These are phyloP conservation scores for Myotis pilosus DNA, from an alignment of 2,797 vertebrate species.

Conservation along the genomic window DNA sequence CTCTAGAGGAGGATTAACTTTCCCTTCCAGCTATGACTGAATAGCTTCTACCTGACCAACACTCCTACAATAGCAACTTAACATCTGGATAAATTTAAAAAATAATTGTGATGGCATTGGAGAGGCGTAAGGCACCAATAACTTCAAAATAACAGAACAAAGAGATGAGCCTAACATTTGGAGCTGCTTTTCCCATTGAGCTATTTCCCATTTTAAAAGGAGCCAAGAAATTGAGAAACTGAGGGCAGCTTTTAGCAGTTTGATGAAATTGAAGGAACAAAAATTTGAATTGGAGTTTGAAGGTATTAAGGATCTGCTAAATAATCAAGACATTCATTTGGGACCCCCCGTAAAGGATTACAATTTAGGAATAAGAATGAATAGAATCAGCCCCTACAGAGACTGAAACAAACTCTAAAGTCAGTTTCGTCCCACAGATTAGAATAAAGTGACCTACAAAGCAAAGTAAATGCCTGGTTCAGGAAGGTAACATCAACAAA, in stretches of 20 bases:
- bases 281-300: not conserved
- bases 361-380: not conserved
- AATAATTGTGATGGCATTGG: not conserved
- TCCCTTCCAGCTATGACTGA: not conserved
- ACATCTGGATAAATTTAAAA: not conserved
- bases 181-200: not conserved
- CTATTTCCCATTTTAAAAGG: not conserved
- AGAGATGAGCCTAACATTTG: not conserved
- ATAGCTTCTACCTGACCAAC: not conserved
- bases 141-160: slow-evolving; percentile 3
- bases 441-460: not conserved
- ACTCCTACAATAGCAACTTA: not conserved
- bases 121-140: not conserved
- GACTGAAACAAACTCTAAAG: not conserved
- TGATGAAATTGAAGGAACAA: not conserved
- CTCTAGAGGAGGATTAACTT: not conserved
- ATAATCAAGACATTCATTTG: not conserved
- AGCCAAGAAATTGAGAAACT: not conserved
- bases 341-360: not conserved
- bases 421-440: not conserved
- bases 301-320: not conserved
- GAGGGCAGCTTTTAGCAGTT: not conserved
- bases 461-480: not conserved
- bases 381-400: not conserved
- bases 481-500: not conserved